phyloP scores from a whole-genome alignment of 2,113 vertebrate genomes.

The sheep (Ovis aries) region ARS-UI_Ramb_v3.0 NC_056057.1:15056001-15056500 shows the following conservation, averaged over 20 bases:
- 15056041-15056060: neutral
- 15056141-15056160: neutral
- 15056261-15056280: neutral
- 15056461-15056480: neutral
- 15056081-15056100: neutral
- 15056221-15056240: neutral
- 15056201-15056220: neutral
- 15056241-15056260: neutral
- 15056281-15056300: neutral
- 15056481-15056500: neutral
- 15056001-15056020: neutral
- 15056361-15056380: neutral
- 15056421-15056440: neutral
- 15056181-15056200: neutral
- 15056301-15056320: neutral
- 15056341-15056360: neutral
- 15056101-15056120: neutral
- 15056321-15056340: neutral
- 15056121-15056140: neutral
- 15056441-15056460: neutral
- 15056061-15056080: neutral
- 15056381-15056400: neutral
- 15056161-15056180: neutral
- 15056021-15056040: neutral
- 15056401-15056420: neutral